Conservation (phyloP, 2,888 invertebrate species). For the Ischnura elegans region DNA sequence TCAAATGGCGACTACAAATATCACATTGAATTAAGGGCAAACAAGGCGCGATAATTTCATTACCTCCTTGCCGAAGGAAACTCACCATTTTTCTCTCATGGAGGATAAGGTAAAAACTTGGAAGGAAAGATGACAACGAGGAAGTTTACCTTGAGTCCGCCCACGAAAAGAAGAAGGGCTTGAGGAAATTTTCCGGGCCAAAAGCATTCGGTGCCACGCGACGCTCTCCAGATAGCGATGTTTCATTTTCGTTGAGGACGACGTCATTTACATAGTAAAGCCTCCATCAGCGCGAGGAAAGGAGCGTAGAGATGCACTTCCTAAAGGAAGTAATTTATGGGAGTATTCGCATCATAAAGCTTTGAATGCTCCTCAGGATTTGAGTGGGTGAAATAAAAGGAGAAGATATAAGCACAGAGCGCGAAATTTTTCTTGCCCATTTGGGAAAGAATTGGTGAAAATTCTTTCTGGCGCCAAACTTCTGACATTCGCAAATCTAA, state of each 20-base stretch:
- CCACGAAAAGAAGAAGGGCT: not conserved
- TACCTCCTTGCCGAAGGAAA: not conserved
- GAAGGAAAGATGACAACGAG: not conserved
- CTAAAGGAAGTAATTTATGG: slow-evolving; percentile 31
- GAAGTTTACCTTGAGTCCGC: not conserved
- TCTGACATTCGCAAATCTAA: not conserved
- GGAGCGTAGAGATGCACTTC: not conserved
- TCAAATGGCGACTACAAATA: not conserved
- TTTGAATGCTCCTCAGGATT: not conserved
- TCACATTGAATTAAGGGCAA: not conserved
- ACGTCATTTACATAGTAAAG: slow-evolving; percentile 25
- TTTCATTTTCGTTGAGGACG: not conserved
- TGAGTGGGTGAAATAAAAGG: not conserved
- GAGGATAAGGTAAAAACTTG: not conserved
- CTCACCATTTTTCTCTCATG: not conserved
- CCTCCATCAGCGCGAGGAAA: not conserved
- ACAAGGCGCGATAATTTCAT: not conserved
- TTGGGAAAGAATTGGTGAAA: not conserved
- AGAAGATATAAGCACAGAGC: not conserved
- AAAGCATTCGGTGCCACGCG: slow-evolving; percentile 9
- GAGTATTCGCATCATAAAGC: not conserved
- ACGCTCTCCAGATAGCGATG: slow-evolving; percentile 11
- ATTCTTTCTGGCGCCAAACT: not conserved
- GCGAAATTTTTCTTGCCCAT: not conserved
- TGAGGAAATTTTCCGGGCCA: not conserved